Evolutionary conservation across 2,888 invertebrate species (phyloP), one percentile per base, ranked within the genome.

Genomic region (Thymelicus acteon): DNA sequence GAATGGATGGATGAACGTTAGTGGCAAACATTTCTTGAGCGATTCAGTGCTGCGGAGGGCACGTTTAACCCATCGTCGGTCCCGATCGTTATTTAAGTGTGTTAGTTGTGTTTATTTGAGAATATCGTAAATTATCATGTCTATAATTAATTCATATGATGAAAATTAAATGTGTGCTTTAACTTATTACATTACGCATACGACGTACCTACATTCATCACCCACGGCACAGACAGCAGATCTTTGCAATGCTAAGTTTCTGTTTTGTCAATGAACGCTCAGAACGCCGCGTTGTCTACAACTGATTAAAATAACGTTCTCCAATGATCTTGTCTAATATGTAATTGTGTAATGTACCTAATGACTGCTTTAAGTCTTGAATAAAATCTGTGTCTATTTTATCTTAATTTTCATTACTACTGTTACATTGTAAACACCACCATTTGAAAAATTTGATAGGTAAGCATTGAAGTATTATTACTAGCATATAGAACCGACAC

Each of bases 131-230:
- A 19, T 19, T 31, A 62, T 2, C 62, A n/a, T n/a, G 48, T 48
- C 31, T 24, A 13, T 31, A 54, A 62, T 62, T 31, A 62, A 47
- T 62, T 62, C 31, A 31, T 62, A 65, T 58, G 10, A n/a, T 48
- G 15, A 49, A 60, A 48, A n/a, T 48, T 12, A 49, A 60, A 48
- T 67, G 7, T 67, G 49, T 19, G 19, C 60, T 15, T 60, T 62
- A 48, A 5, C 13, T 48, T 58, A 47, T 39, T 48, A 40, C 44
- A 65, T 61, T 61, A 61, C 15, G 61, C 24, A 61, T 44, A 44
- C 19, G 40, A 37, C 64, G 54, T 64, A 65, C n/a, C n/a, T n/a
- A 57, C 64, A 65, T 65, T 65, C 64, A 65, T 65, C 39, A 65
- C 54, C 54, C 19, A 19, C 2, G 19, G 19, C 54, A 54, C 44